phyloP scores from a whole-genome alignment of 2,113 vertebrate species.

The Marmota monax region DNA sequence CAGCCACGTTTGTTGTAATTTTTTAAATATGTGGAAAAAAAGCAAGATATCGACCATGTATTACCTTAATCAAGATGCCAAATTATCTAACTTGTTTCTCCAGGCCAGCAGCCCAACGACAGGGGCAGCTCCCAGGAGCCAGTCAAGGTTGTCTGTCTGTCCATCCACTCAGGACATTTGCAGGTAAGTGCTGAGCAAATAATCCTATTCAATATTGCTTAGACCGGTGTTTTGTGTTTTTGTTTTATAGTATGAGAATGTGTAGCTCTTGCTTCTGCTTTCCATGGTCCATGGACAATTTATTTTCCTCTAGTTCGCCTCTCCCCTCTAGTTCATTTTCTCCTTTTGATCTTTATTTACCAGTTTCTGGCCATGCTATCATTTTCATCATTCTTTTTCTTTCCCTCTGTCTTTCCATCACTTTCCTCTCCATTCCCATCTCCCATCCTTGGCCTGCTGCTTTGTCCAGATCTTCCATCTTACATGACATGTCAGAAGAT shows the following conservation, averaged over 20 bases:
- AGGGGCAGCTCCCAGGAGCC: slow-evolving; percentile 90
- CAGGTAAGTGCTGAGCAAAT: slow-evolving; percentile 89
- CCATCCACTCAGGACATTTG: slow-evolving; percentile 97
- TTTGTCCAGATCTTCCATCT: slow-evolving; percentile 89
- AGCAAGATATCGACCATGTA: slow-evolving; percentile 89
- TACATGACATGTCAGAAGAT: slow-evolving; percentile 91
- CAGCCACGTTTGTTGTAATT: slow-evolving; percentile 83
- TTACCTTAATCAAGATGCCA: slow-evolving; percentile 90
- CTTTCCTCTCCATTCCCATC: slow-evolving; percentile 86
- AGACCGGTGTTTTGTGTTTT: background rate
- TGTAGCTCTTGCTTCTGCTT: slow-evolving; percentile 79
- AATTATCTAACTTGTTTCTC: slow-evolving; percentile 91
- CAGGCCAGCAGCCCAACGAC: slow-evolving; percentile 96
- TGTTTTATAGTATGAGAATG: slow-evolving; percentile 23
- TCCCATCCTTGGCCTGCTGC: slow-evolving; percentile 84
- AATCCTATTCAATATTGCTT: background rate
- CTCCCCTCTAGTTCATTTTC: slow-evolving; percentile 61
- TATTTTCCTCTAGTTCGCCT: background rate
- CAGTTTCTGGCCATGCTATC: slow-evolving; percentile 74
- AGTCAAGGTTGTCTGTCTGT: slow-evolving; percentile 92
- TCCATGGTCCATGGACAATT: slow-evolving; percentile 57
- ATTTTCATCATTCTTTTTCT: slow-evolving; percentile 85
- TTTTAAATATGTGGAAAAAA: slow-evolving; percentile 89
- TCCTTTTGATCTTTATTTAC: slow-evolving; percentile 79
- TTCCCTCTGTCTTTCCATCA: slow-evolving; percentile 80